Percentiles rank a stretch among this genome's conserved stretches.
Evolutionary conservation across 1,140 invertebrate species (phyloP).

Genomic region (Anoplolepis gracilipes): DNA sequence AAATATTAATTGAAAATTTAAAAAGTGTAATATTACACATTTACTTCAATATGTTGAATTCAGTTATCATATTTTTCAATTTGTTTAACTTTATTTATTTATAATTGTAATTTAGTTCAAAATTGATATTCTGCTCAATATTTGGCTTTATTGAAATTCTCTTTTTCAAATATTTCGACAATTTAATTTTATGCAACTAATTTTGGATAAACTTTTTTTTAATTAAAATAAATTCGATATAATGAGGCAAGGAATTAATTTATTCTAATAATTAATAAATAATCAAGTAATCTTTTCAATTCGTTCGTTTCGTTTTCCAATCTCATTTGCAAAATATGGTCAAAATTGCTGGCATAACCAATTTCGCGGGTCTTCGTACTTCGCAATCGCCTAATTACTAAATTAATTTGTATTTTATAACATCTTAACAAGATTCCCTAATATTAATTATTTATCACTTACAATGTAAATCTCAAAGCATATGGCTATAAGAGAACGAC

Average conservation of each 20-base stretch:
- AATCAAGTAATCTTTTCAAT: constrained; percentile 26
- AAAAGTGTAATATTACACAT: background rate
- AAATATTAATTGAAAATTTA: constrained; percentile 6
- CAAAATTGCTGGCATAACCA: background rate
- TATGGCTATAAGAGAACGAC: constrained; percentile 30
- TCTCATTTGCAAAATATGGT: constrained; percentile 22
- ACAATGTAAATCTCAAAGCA: constrained; percentile 26
- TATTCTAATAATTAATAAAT: constrained; percentile 24
- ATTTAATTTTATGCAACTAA: background rate
- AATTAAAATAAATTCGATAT: background rate
- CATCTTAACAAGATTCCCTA: background rate
- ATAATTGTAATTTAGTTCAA: too few relatives aligned
- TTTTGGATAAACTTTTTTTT: background rate
- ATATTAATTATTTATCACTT: constrained; percentile 27
- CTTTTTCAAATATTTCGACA: background rate
- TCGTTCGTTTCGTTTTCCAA: constrained; percentile 11
- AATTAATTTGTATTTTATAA: constrained; percentile 18
- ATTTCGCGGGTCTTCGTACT: constrained; percentile 50
- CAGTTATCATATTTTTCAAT: background rate
- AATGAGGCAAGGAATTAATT: constrained; percentile 39
- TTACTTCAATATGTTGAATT: background rate
- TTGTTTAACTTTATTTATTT: background rate
- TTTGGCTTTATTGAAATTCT: too few relatives aligned
- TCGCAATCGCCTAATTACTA: constrained; percentile 32
- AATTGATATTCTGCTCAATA: too few relatives aligned